A percentile compares a stretch with the other conserved stretches of the same genome.
Evolutionary conservation across 2,113 vertebrate species (phyloP).

Genomic region (Heterotilapia buettikoferi): DNA sequence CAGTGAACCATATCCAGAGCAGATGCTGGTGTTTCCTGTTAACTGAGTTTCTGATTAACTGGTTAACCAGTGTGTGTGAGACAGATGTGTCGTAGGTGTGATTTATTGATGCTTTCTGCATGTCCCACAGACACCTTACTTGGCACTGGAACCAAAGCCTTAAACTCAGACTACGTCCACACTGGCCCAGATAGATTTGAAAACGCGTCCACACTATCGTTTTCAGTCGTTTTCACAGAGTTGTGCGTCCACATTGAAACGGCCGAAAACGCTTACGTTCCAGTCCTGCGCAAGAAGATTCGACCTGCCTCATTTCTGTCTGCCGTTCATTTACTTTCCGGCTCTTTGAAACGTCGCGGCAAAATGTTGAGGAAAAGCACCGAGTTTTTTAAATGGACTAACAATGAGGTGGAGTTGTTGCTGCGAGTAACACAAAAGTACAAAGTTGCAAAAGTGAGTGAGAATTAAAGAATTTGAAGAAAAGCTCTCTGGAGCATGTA

Average conservation of each 20-base stretch:
- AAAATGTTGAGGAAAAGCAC: rapidly evolving
- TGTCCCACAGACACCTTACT: neutral
- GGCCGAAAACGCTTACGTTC: rapidly evolving
- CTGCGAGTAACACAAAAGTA: neutral
- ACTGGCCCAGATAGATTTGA: neutral
- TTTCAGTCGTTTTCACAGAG: neutral
- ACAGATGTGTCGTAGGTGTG: neutral
- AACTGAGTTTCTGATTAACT: neutral
- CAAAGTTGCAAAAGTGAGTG: rapidly evolving
- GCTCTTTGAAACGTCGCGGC: rapidly evolving
- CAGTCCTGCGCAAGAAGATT: neutral
- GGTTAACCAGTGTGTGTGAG: neutral
- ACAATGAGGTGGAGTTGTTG: rapidly evolving
- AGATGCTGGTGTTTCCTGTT: neutral
- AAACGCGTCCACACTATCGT: neutral
- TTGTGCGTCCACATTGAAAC: neutral
- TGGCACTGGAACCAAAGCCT: neutral
- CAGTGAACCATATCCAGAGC: neutral
- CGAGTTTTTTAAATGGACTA: neutral
- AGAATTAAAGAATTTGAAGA: neutral
- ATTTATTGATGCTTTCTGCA: neutral
- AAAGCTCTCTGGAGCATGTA: rapidly evolving
- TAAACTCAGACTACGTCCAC: neutral
- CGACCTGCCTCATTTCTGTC: neutral
- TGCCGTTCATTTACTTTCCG: rapidly evolving